These are phyloP conservation scores for Tachyglossus aculeatus DNA, from an alignment of 2,797 vertebrate species.

Conservation along the genomic window DNA sequence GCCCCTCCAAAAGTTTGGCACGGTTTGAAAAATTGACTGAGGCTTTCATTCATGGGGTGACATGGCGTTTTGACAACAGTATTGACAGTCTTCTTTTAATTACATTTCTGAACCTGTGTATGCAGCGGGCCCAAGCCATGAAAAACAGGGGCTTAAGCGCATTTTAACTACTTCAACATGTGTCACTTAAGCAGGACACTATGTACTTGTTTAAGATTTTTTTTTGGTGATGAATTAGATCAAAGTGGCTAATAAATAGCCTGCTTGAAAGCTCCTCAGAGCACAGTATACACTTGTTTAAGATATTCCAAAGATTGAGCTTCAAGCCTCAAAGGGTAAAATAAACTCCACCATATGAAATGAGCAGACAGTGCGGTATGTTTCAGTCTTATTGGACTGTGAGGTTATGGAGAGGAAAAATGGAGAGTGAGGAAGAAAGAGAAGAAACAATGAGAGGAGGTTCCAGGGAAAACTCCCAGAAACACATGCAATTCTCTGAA, in stretches of 20 bases:
- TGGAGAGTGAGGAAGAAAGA: not conserved
- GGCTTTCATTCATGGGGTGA: slow-evolving; percentile 75
- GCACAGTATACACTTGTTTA: slow-evolving; percentile 48
- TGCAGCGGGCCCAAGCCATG: slow-evolving; percentile 40
- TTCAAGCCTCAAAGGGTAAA: slow-evolving; percentile 54
- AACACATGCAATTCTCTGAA: not conserved
- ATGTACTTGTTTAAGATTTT: slow-evolving; percentile 60
- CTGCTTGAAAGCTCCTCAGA: slow-evolving; percentile 69
- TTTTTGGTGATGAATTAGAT: slow-evolving; percentile 71
- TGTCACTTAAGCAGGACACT: slow-evolving; percentile 61
- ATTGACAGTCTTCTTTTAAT: slow-evolving; percentile 72
- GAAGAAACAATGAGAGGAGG: no score
- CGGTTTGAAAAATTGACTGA: slow-evolving; percentile 77
- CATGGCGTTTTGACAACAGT: slow-evolving; percentile 63
- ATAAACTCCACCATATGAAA: slow-evolving; percentile 46
- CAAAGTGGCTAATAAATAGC: slow-evolving; percentile 73
- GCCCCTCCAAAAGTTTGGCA: slow-evolving; percentile 83
- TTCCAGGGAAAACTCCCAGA: not conserved
- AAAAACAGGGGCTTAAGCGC: slow-evolving; percentile 47
- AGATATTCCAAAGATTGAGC: slow-evolving; percentile 61
- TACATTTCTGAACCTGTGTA: slow-evolving; percentile 48
- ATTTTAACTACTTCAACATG: slow-evolving; percentile 56
- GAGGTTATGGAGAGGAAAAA: no score
- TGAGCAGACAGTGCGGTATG: slow-evolving; percentile 18
- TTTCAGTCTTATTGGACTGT: not conserved